Percentiles rank a stretch among this genome's conserved stretches.
Evolutionary conservation across 2,113 vertebrate genomes (phyloP).

Genomic region (Ifrita kowaldi): DNA sequence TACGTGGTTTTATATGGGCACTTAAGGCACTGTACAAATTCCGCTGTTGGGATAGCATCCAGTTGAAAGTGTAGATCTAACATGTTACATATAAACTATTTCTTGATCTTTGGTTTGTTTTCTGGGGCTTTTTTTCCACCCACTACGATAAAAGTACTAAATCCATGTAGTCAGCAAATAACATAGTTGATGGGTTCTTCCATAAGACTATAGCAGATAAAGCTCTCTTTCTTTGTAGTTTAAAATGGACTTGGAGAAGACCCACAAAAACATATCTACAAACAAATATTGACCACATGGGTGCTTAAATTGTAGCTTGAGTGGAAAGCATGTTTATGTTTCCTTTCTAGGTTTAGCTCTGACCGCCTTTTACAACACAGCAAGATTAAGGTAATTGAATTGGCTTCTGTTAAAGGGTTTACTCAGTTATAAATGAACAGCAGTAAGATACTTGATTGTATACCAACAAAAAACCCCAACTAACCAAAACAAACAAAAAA

Average conservation of each 20-base stretch:
- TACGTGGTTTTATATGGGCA: background rate
- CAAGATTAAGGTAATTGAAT: background rate
- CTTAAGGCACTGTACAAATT: background rate
- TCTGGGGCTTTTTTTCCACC: fast-evolving
- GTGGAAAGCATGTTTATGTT: background rate
- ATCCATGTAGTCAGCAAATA: background rate
- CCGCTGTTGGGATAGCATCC: background rate
- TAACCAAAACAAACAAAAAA: background rate
- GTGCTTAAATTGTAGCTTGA: background rate
- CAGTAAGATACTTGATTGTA: background rate
- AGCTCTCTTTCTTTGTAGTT: background rate
- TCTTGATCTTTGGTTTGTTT: background rate
- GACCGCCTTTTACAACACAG: background rate
- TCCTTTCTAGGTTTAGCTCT: background rate
- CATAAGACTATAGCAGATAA: background rate
- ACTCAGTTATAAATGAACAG: background rate
- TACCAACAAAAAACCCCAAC: background rate
- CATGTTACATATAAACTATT: background rate
- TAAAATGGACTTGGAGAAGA: background rate
- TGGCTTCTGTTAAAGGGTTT: background rate
- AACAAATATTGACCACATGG: background rate
- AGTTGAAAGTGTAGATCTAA: background rate
- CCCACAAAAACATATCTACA: background rate
- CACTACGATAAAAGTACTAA: background rate
- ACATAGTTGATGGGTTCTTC: background rate